Base-by-base conservation (phyloP, 2,888 invertebrate genomes). In the Thereva nobilitata region DNA sequence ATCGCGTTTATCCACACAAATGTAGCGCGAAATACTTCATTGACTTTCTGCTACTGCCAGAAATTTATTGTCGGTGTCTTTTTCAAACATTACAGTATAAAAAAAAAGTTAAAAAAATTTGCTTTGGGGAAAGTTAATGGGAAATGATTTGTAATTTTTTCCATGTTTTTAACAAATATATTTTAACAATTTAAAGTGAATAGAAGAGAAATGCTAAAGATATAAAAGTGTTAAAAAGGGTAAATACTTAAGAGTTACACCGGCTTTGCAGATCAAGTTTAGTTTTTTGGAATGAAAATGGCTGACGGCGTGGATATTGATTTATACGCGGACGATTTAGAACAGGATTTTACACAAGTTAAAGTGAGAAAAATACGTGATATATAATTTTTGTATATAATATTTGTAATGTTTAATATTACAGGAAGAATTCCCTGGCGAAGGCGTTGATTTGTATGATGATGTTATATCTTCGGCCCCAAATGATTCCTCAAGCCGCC, bases 291-390 rank as follows among this genome's bases (percentile, higher is more conserved):
- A 69, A 71, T 70, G 70, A 87, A 86, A 87, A 93, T 93, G 93
- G 94, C 94, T 86, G 95, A 95, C 84, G 90, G 93, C 86, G 90
- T 90, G 81, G 96, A 96, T 85, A 94, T 96, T 84, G 96, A 97
- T 89, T 87, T 97, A 77, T 97, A 97, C 83, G 94, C 93, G 74
- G 96, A 96, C 81, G 95, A 96, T 86, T 90, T 96, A 80, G 96
- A 95, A 84, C 92, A 93, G 79, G 95, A 95, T 85, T 96, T 96
- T 83, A 89, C 87, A 73, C 90, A 90, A 85, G 89, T 89, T 81
- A 82, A 80, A 76, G 77, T 80, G 74, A 71, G 72, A 61, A 56
- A 37, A 4, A 55, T 23, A 10, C 9, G 12, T 37, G 54, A 38
- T 64, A 6, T 9, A 41, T 44, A n/a, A 52, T 40, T 2, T 10